Percentiles rank a stretch among this genome's conserved stretches.
Evolutionary conservation across 2,113 vertebrate species (phyloP).

Genomic region (Chamaetylas fuelleborni): DNA sequence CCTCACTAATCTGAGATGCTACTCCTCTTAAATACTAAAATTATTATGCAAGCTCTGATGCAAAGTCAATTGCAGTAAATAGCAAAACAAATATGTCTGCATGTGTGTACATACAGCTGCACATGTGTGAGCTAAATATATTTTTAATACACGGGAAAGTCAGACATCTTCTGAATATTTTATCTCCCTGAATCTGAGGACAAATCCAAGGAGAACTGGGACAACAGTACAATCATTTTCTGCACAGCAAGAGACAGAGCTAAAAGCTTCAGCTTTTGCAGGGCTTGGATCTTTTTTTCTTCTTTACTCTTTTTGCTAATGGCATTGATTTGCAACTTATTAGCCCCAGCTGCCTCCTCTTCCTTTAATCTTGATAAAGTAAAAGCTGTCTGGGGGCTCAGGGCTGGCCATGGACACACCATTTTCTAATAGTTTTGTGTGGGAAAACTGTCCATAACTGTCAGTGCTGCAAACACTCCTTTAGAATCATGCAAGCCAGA

Average conservation of each 20-base stretch:
- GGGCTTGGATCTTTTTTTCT: background rate
- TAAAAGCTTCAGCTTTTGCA: background rate
- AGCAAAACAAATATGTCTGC: background rate
- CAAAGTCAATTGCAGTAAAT: background rate
- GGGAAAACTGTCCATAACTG: constrained; percentile 13
- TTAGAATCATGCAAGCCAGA: background rate
- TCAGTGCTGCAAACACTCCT: constrained; percentile 15
- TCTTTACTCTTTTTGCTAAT: constrained; percentile 3
- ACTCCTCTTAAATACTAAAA: background rate
- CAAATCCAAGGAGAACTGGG: background rate
- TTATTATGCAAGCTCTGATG: background rate
- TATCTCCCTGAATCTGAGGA: background rate
- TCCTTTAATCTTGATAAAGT: constrained; percentile 35
- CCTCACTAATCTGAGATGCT: background rate
- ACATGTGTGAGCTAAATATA: background rate
- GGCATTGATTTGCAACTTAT: constrained; percentile 35
- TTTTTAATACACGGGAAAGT: background rate
- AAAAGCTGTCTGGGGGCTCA: background rate
- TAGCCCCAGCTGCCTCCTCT: constrained; percentile 11
- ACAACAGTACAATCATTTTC: background rate
- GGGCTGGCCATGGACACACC: background rate
- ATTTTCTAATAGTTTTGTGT: constrained; percentile 20
- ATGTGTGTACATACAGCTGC: background rate
- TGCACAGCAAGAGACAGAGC: background rate
- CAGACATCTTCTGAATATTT: background rate